Evolutionary conservation across 2,888 invertebrate species (phyloP), one percentile per base, ranked within the genome.

Genomic region (Troilus luridus): DNA sequence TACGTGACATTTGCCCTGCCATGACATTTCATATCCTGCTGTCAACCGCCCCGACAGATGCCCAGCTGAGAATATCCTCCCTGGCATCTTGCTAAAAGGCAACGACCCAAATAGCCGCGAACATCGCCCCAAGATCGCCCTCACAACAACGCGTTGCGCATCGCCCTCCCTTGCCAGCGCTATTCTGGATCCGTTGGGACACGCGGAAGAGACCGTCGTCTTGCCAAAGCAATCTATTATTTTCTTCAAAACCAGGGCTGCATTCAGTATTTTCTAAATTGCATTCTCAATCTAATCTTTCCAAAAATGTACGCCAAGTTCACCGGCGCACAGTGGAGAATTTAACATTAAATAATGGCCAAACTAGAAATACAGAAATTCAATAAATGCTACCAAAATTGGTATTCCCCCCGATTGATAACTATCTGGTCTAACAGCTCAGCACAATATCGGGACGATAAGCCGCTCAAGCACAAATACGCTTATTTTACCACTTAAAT

Each of bases 111-210:
- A 81, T 81, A 81, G 81, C 56, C 81, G 81, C 81, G 81, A 56
- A 81, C 81, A 81, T 81, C 81, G 81, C 81, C 81, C 81, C 56
- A 56, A 81, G 54, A 81, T 81, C 81, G 81, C 81, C 81, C 81
- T 81, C 54, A 81, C 54, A 81, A 81, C 41, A 81, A 81, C 81
- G 81, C 81, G 54, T 21, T n/a, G 41, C 54, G 21, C 19, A 81
- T 21, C n/a, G 9, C 21, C 21, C n/a, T 81, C 81, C 21, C 17
- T 19, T 81, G 81, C 81, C 54, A 81, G 54, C 21, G 81, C 81
- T 81, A 81, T 81, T 81, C 21, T 54, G 9, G 21, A 24, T 27
- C 27, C 27, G 6, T 12, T 24, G 54, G 81, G 81, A 56, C 81
- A 81, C 56, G 81, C 81, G 81, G 81, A 81, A 81, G 56, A 21